These are phyloP conservation scores for Papilio polyxenes DNA, from an alignment of 1,140 invertebrate species.

Conservation along the genomic window DNA sequence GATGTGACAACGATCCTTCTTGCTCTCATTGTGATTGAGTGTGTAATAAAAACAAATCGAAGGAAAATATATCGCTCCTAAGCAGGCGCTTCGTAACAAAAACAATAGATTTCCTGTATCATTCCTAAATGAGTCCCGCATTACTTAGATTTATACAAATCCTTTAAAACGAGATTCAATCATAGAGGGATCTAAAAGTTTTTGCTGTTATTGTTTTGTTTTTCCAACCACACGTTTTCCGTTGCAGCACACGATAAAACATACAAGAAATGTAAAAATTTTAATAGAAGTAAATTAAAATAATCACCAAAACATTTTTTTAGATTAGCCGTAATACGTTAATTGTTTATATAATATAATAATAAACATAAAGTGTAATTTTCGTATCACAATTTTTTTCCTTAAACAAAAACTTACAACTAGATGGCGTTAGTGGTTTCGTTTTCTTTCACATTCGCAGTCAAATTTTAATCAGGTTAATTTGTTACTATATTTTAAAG, in stretches of 20 bases:
- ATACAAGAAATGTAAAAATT: neutral
- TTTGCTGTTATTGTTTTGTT: slow-evolving; percentile 42
- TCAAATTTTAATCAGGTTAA: too few species aligned
- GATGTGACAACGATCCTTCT: neutral
- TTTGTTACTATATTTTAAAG: neutral
- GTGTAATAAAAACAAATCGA: neutral
- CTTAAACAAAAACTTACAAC: neutral
- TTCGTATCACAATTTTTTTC: neutral
- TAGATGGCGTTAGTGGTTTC: neutral
- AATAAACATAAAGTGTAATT: too few species aligned
- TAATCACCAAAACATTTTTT: neutral
- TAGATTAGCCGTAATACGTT: neutral
- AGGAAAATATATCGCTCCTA: neutral
- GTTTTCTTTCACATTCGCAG: neutral
- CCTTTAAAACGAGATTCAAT: slow-evolving; percentile 50
- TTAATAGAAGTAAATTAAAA: neutral
- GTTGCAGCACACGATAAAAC: neutral
- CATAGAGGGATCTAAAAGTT: slow-evolving; percentile 46
- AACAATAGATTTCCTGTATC: neutral
- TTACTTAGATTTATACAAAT: slow-evolving; percentile 37
- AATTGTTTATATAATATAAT: too few species aligned
- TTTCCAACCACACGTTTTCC: neutral
- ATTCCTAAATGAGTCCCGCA: neutral
- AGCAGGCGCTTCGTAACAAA: neutral
- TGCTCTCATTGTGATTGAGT: neutral